phyloP scores from a whole-genome alignment of 1,140 invertebrate species.

The Dermatophagoides farinae region DNA sequence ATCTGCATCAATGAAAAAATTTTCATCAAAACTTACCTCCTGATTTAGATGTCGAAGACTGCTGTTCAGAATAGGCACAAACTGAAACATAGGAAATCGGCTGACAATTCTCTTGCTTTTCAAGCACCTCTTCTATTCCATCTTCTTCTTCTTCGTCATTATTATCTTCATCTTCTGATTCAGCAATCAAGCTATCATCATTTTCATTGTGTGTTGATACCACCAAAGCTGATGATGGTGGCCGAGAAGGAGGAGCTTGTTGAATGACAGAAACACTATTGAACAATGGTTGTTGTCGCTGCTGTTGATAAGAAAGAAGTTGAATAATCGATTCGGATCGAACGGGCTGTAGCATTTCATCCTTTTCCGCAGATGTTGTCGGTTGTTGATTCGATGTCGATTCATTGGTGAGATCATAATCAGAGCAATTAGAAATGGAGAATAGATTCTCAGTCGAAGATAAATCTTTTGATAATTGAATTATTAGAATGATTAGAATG shows the following conservation, averaged over 20 bases:
- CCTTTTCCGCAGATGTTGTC: too few relatives aligned
- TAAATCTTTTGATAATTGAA: too few relatives aligned
- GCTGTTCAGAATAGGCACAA: not conserved
- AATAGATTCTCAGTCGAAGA: too few relatives aligned
- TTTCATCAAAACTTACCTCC: not conserved
- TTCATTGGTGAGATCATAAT: too few relatives aligned
- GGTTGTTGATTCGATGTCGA: too few relatives aligned
- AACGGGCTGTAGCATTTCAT: too few relatives aligned
- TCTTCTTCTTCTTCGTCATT: not conserved
- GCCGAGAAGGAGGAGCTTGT: not conserved
- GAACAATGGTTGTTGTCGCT: too few relatives aligned
- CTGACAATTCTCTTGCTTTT: not conserved
- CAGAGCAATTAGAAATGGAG: too few relatives aligned
- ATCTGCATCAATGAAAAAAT: too few relatives aligned
- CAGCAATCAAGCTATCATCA: not conserved
- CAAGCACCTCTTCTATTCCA: not conserved
- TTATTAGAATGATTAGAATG: too few relatives aligned
- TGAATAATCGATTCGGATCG: too few relatives aligned
- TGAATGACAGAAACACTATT: not conserved
- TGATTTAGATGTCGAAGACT: not conserved
- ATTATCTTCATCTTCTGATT: not conserved
- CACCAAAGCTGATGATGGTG: not conserved
- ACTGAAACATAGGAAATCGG: not conserved
- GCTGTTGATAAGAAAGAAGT: too few relatives aligned
- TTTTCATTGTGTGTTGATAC: not conserved